Conservation (phyloP, 2,113 vertebrate genomes). For the Ranitomeya imitator region DNA sequence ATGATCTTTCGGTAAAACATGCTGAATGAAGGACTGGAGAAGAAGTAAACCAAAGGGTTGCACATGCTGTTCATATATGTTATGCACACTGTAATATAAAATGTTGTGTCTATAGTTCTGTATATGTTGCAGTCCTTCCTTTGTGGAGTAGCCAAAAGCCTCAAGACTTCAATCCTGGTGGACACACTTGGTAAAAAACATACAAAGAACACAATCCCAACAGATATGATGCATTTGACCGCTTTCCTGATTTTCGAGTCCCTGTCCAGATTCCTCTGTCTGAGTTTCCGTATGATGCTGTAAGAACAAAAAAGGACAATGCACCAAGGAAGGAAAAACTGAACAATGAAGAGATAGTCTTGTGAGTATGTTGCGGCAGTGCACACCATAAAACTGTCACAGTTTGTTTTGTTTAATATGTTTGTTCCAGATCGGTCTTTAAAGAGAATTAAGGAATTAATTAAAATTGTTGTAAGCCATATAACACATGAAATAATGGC, state of each 20-base stretch:
- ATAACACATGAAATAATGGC: constrained; percentile 67
- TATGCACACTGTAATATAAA: constrained; percentile 73
- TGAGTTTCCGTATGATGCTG: constrained; percentile 59
- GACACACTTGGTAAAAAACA: constrained; percentile 76
- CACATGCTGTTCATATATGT: constrained; percentile 78
- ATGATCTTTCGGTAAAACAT: constrained; percentile 32
- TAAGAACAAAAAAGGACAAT: constrained; percentile 65
- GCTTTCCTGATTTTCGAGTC: constrained; percentile 55
- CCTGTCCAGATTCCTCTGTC: constrained; percentile 57
- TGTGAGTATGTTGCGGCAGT: constrained; percentile 61
- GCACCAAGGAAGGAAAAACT: constrained; percentile 64
- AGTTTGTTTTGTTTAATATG: constrained; percentile 34
- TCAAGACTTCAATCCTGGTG: constrained; percentile 67
- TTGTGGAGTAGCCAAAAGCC: constrained; percentile 65
- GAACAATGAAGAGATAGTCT: constrained; percentile 66
- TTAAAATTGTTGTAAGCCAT: constrained; percentile 68
- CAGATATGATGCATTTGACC: constrained; percentile 46
- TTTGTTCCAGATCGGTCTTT: constrained; percentile 44
- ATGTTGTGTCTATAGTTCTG: constrained; percentile 61
- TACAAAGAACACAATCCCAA: constrained; percentile 70
- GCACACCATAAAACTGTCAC: constrained; percentile 72
- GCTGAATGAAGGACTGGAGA: constrained; percentile 68
- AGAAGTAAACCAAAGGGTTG: constrained; percentile 77
- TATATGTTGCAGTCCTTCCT: background rate
- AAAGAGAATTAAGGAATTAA: constrained; percentile 67